Percentiles rank a stretch among this genome's conserved stretches.
Conservation (phyloP, 2,888 invertebrate genomes). For the Meteorus colon region DNA sequence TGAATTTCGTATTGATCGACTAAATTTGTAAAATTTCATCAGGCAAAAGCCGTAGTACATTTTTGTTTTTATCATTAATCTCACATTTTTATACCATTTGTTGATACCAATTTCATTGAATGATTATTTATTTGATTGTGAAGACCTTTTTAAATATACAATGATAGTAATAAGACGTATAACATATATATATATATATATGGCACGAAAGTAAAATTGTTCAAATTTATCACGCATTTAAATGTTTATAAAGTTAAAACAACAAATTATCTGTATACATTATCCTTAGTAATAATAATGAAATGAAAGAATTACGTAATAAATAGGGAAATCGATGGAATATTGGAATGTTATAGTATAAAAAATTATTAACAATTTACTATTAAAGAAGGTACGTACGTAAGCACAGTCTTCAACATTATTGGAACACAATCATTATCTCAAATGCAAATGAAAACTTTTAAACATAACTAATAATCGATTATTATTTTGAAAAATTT, state of each 20-base stretch:
- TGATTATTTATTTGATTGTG: constrained; percentile 26
- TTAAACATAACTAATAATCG: neutral
- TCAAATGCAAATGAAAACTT: neutral
- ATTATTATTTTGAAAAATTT: neutral
- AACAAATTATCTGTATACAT: constrained; percentile 11
- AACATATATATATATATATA: neutral
- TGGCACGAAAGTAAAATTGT: constrained; percentile 23
- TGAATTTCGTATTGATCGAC: constrained; percentile 59
- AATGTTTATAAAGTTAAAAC: constrained; percentile 1
- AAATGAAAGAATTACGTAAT: neutral
- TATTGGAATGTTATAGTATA: constrained; percentile 7
- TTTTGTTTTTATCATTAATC: constrained; percentile 7
- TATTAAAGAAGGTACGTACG: constrained; percentile 31
- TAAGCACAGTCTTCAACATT: constrained; percentile 31
- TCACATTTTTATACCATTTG: constrained; percentile 4
- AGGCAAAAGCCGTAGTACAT: neutral
- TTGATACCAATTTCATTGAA: constrained; percentile 5
- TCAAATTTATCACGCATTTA: constrained; percentile 15
- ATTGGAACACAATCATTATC: neutral
- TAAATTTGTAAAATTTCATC: constrained; percentile 56
- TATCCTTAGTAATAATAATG: neutral
- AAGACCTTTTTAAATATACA: constrained; percentile 18
- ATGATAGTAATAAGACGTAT: neutral
- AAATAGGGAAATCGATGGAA: neutral
- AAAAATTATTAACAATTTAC: constrained; percentile 19